Conservation (phyloP, 2,888 invertebrate genomes). For the Crocallis elinguaria region DNA sequence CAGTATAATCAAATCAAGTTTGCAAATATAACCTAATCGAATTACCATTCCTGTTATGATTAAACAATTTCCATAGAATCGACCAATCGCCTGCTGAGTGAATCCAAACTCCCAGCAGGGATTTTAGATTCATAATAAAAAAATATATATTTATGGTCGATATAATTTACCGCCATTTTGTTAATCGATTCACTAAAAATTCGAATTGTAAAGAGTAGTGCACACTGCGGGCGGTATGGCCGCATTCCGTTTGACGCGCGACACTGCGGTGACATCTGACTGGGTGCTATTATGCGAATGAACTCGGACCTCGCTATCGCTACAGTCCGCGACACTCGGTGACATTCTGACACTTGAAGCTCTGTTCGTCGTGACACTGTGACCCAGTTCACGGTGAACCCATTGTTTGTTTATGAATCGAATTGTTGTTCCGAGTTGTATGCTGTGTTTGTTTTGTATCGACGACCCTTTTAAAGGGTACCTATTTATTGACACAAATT, state of each 20-base stretch:
- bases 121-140: conserved; percentile 15
- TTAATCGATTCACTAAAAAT: conserved; percentile 33
- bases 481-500: conserved; percentile 13
- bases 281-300: conserved; percentile 52
- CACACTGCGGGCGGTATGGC: conserved; percentile 36
- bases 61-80: conserved; percentile 29
- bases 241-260: conserved; percentile 49
- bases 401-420: conserved; percentile 64
- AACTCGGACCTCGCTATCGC: conserved; percentile 56
- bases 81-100: conserved; percentile 34
- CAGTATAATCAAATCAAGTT: not conserved
- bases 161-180: conserved; percentile 34
- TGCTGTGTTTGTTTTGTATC: conserved; percentile 22
- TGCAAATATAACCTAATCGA: conserved; percentile 27
- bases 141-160: conserved; percentile 28
- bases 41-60: conserved; percentile 26
- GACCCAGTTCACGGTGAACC: conserved; percentile 63
- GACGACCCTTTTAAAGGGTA: conserved; percentile 16
- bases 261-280: conserved; percentile 46
- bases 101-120: conserved; percentile 31
- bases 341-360: conserved; percentile 62
- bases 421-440: conserved; percentile 40
- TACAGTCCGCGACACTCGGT: conserved; percentile 49
- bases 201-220: conserved; percentile 28
- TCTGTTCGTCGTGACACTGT: conserved; percentile 60